Percentiles rank a stretch among this genome's conserved stretches.
Evolutionary conservation across 2,113 vertebrate genomes (phyloP).

Genomic region (Callaeas wilsoni): DNA sequence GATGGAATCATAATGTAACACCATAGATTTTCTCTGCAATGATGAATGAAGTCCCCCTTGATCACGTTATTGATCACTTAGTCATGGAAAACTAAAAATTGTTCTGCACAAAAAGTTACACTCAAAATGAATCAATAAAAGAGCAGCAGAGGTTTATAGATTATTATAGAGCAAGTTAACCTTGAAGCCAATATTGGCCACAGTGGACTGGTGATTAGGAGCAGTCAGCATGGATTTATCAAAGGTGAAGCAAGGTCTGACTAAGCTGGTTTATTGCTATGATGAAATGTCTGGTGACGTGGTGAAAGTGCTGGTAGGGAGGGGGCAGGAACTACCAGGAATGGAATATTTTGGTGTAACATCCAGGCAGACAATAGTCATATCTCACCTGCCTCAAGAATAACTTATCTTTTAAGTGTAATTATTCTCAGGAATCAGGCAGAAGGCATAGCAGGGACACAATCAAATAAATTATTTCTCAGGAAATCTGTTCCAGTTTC

Average conservation of each 20-base stretch:
- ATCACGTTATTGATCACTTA: background rate
- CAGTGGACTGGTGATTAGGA: background rate
- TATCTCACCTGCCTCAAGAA: background rate
- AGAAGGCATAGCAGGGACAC: background rate
- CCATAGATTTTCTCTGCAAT: background rate
- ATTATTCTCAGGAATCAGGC: background rate
- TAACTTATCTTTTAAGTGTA: background rate
- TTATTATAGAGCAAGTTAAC: background rate
- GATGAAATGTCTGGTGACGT: fast-evolving
- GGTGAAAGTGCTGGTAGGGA: background rate
- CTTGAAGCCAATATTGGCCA: background rate
- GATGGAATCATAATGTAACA: background rate
- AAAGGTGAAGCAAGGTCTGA: background rate
- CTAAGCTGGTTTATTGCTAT: background rate
- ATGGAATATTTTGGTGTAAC: background rate
- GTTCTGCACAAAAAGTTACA: background rate
- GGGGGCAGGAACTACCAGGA: background rate
- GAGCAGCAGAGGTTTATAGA: background rate
- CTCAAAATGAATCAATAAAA: background rate
- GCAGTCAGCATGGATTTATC: background rate
- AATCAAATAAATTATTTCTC: background rate
- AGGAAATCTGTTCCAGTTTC: background rate
- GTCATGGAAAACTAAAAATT: background rate
- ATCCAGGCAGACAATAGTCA: background rate
- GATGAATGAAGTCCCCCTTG: background rate